These are phyloP conservation scores for Thunnus thynnus DNA, from an alignment of 2,113 vertebrate species.

Conservation along the genomic window DNA sequence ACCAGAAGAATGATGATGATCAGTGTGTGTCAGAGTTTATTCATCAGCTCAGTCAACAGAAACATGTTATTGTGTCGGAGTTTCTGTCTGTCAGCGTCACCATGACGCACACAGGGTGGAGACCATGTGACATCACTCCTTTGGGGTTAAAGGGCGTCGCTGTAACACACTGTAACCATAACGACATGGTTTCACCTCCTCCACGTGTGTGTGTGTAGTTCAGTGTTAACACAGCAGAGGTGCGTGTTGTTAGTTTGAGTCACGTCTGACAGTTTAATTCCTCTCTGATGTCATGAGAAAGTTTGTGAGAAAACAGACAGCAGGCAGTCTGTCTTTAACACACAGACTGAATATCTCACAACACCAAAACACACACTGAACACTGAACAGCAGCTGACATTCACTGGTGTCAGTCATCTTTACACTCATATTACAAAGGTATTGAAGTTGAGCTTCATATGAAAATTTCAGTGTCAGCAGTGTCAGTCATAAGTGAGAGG, in stretches of 20 bases:
- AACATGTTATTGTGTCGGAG: conserved; percentile 7
- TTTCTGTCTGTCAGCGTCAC: conserved; percentile 29
- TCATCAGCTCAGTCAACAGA: conserved; percentile 31
- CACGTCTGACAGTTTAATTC: conserved; percentile 67
- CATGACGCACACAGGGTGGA: conserved; percentile 65
- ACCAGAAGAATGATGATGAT: not conserved
- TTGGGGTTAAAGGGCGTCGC: conserved; percentile 63
- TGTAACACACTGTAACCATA: conserved; percentile 51
- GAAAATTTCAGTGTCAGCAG: no score
- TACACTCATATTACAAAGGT: not conserved
- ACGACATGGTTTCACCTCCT: conserved; percentile 40
- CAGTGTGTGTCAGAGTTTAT: conserved; percentile 1
- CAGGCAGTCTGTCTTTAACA: not conserved
- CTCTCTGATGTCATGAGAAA: conserved; percentile 59
- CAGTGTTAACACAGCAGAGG: conserved; percentile 12
- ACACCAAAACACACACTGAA: not conserved
- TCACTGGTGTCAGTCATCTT: not conserved
- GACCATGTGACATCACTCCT: conserved; percentile 72
- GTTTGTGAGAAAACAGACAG: conserved; percentile 28
- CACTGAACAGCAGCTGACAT: not conserved
- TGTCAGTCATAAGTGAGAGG: no score
- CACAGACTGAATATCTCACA: not conserved
- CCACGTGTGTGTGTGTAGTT: not conserved
- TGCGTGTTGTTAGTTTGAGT: conserved; percentile 63
- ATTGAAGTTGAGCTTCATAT: not conserved